Conservation (phyloP, 2,888 invertebrate species). For the Diaperis boleti region DNA sequence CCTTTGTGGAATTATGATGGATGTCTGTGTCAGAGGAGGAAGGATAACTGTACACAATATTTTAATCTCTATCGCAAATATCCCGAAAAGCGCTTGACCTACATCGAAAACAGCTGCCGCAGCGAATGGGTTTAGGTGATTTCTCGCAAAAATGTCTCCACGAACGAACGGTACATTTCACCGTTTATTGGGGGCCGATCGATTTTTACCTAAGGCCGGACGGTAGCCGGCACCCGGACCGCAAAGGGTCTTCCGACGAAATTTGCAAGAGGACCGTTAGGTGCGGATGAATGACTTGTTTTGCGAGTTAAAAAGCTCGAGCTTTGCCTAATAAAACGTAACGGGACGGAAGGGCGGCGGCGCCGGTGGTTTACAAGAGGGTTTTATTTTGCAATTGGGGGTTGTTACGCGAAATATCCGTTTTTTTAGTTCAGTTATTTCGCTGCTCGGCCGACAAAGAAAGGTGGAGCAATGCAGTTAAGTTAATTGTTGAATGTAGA, state of each 20-base stretch:
- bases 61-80: constrained; percentile 61
- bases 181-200: constrained; percentile 34
- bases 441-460: no score
- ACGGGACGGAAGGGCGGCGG: constrained; percentile 6
- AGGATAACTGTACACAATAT: constrained; percentile 59
- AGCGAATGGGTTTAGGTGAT: constrained; percentile 34
- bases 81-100: constrained; percentile 59
- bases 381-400: constrained; percentile 28
- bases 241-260: constrained; percentile 25
- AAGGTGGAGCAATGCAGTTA: no score
- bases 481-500: no score
- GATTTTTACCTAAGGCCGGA: constrained; percentile 31
- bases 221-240: constrained; percentile 23
- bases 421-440: no score
- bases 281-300: constrained; percentile 21
- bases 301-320: no score
- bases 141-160: constrained; percentile 27
- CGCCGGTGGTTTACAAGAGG: not conserved
- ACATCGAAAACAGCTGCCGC: constrained; percentile 49
- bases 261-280: constrained; percentile 28
- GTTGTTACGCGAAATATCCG: no score
- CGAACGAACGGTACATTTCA: constrained; percentile 37
- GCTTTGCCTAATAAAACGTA: constrained; percentile 27
- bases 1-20: constrained; percentile 63
- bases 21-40: constrained; percentile 63